These are phyloP conservation scores for Lampris megalopsis DNA, from an alignment of 2,113 vertebrate species.

Conservation along the genomic window DNA sequence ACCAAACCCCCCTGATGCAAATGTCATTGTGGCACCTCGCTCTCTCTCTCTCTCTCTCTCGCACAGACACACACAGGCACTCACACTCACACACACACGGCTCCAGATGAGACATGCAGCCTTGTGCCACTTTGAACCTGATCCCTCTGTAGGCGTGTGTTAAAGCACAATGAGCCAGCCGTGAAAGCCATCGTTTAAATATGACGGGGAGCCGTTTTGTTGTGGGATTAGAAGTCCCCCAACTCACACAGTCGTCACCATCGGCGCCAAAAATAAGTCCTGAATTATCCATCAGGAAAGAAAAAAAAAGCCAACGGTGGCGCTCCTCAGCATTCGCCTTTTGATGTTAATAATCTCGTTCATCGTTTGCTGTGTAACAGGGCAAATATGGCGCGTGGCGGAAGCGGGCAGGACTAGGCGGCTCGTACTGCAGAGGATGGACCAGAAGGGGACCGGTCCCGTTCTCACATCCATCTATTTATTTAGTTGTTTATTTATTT, in stretches of 20 bases:
- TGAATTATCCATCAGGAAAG: constrained; percentile 48
- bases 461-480: not conserved
- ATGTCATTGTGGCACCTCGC: constrained; percentile 65
- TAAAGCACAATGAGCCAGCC: constrained; percentile 79
- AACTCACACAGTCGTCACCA: constrained; percentile 58
- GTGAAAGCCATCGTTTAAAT: constrained; percentile 75
- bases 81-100: constrained; percentile 22
- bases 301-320: constrained; percentile 17
- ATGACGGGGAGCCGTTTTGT: constrained; percentile 73
- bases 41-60: constrained; percentile 7
- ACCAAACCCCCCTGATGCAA: constrained; percentile 55
- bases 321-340: constrained; percentile 59
- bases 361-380: constrained; percentile 49
- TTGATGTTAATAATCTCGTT: constrained; percentile 79
- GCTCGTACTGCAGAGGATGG: constrained; percentile 11
- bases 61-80: not conserved
- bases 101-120: constrained; percentile 56
- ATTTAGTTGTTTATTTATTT: not conserved
- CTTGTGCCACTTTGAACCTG: constrained; percentile 70
- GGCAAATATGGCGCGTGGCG: constrained; percentile 36
- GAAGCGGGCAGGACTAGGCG: constrained; percentile 12
- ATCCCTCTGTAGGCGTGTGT: constrained; percentile 71
- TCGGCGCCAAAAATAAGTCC: constrained; percentile 67
- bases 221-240: constrained; percentile 75
- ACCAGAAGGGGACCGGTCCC: not conserved